Evolutionary conservation across 2,113 vertebrate species (phyloP), one percentile per base, ranked within the genome.

Genomic region (Geothlypis trichas): DNA sequence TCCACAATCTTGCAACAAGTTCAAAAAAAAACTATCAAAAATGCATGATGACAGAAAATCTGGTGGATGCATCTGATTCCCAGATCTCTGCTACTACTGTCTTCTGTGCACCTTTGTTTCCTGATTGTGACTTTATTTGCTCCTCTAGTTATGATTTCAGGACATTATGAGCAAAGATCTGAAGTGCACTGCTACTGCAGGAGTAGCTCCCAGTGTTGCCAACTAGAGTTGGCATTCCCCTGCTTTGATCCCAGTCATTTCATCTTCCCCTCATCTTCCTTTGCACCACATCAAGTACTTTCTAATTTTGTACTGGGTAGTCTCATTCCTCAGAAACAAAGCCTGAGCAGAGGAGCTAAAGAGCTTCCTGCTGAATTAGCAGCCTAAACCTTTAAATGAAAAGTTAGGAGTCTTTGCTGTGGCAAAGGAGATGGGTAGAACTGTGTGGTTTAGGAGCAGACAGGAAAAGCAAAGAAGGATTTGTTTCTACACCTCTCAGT

Each of bases 21-120:
- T 76, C 15, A 80, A 30, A 15, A 54, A 54, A 66, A 69, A 67
- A 31, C 15, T 3, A 24, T 15, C 61, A 65, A 75, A 71, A 89
- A 65, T 4, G 5, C 3, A 3, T 0, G 0, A 73, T 19, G 46
- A 54, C 58, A 76, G 35, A 57, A 55, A 26, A 42, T 11, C 10
- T 63, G 22, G 8, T 46, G n/a, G 23, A 26, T 59, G 17, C 7
- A 74, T 28, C 51, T 35, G 71, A 77, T 77, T 88, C 30, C 11
- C 4, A 58, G 4, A 13, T 37, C 35, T 49, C 26, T 71, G 15
- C 39, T 62, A 37, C n/a, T 59, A 59, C 19, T 39, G 4, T 37
- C 27, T 77, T 61, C 51, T 57, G 22, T 54, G 26, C 17, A 54
- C 7, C 24, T 72, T 54, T 74, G 9, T 73, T 90, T 62, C 46